phyloP scores from a whole-genome alignment of 1,140 invertebrate species.

The Drosophila albomicans region DNA sequence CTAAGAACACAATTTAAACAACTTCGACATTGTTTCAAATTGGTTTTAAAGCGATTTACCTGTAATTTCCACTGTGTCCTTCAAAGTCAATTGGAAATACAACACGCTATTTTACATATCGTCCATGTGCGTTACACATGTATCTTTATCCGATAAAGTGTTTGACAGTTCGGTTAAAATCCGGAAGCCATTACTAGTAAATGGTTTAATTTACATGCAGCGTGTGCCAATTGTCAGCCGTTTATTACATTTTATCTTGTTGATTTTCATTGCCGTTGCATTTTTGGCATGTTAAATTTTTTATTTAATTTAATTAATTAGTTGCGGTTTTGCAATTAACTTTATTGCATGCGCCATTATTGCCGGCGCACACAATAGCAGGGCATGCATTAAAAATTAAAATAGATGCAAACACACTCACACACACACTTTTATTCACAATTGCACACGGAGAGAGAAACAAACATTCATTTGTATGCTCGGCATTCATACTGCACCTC shows the following conservation, averaged over 20 bases:
- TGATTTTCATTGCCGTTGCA: conserved; percentile 77
- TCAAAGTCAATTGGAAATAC: conserved; percentile 2
- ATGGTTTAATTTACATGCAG: conserved; percentile 79
- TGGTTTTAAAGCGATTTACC: background rate
- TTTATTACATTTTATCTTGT: conserved; percentile 83
- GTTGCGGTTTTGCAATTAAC: conserved; percentile 85
- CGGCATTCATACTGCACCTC: background rate
- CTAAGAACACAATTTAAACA: background rate
- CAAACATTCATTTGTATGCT: conserved; percentile 50
- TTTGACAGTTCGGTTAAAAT: conserved; percentile 63
- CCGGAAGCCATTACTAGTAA: conserved; percentile 55
- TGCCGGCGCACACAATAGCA: conserved; percentile 61
- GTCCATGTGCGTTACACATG: conserved; percentile 4
- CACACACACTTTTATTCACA: conserved; percentile 10
- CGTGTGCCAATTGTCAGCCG: conserved; percentile 81
- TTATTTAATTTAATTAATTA: conserved; percentile 85
- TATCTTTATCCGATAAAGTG: conserved; percentile 42
- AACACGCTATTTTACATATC: background rate
- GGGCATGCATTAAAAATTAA: conserved; percentile 80
- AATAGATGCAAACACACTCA: conserved; percentile 70
- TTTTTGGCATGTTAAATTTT: conserved; percentile 83
- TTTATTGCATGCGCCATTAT: conserved; percentile 84
- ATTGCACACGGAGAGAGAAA: conserved; percentile 11
- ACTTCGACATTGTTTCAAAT: background rate
- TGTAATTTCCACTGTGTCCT: background rate